Evolutionary conservation across 2,797 vertebrate species (phyloP).

Genomic region (Bradypodion pumilum): DNA sequence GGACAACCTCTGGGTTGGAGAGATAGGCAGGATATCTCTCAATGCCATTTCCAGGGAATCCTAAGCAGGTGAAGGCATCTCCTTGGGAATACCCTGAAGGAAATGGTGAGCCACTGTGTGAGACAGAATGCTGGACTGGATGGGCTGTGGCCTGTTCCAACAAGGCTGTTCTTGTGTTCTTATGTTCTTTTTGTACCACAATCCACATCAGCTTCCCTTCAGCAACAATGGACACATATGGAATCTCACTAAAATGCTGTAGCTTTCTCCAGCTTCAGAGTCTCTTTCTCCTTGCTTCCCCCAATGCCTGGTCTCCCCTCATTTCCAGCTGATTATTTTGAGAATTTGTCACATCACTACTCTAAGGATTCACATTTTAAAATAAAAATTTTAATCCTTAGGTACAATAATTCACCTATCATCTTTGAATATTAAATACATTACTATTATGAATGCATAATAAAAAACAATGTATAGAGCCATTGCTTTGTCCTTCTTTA

Average conservation of each 20-base stretch:
- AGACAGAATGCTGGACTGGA: too few relatives aligned
- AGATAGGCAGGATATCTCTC: too few relatives aligned
- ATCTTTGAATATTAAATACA: background rate
- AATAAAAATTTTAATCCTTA: too few relatives aligned
- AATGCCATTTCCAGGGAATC: too few relatives aligned
- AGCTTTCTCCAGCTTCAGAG: too few relatives aligned
- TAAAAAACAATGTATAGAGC: background rate
- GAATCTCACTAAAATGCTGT: background rate
- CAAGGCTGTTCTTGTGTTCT: too few relatives aligned
- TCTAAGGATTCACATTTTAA: background rate
- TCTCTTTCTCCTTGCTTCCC: background rate
- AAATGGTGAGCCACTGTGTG: too few relatives aligned
- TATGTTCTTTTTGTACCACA: background rate
- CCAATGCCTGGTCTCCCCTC: background rate
- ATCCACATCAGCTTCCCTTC: background rate
- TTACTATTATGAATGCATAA: background rate
- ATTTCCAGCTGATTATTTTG: background rate
- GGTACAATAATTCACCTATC: background rate
- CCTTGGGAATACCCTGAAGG: too few relatives aligned
- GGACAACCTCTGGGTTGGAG: too few relatives aligned
- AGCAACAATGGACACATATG: too few relatives aligned
- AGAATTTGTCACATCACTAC: background rate
- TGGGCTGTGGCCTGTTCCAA: too few relatives aligned
- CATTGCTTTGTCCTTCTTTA: background rate
- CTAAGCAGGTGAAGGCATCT: too few relatives aligned